Evolutionary conservation across 1,140 invertebrate species (phyloP), one percentile per base, ranked within the genome.

Genomic region (Drosophila prosaltans): DNA sequence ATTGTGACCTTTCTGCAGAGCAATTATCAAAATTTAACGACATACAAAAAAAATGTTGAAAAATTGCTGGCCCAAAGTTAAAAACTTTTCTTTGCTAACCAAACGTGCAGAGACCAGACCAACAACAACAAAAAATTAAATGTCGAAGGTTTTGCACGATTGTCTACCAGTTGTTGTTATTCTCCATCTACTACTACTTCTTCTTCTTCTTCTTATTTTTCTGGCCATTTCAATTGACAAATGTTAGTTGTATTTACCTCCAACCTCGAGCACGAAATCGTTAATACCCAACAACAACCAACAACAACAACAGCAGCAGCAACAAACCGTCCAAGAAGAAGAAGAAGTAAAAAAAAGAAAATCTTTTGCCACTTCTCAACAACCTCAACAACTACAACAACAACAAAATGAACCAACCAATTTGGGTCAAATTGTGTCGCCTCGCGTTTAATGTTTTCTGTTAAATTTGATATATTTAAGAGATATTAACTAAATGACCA

Each of bases 91-190:
- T 85, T 85, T 74, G 71, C 71, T 67, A 75, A 73, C 73, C 71
- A 74, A 86, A 86, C 83, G 83, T 86, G 83, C 84, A 71, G 66
- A 71, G 66, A 69, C 60, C 68, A 70, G 69, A 74, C 79, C 69
- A 64, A 68, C 45, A 75, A 74, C 62, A 72, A 81, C 82, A 86
- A 78, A 72, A 90, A 89, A 90, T 89, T 89, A 89, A 89, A 89
- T 89, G 84, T 85, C 84, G 84, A 89, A 89, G 84, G 84, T 81
- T 89, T 89, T 90, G 83, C 84, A 88, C 83, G 85, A 89, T 74
- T 89, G 83, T 81, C 77, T 83, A 48, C 32, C 32, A 64, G 21
- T 57, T 48, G 45, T 66, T n/a, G 65, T 28, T 40, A n/a, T 43
- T 6, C 45, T 26, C 45, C 21, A 51, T 51, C 45, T 51, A 24